phyloP scores from a whole-genome alignment of 2,113 vertebrate species.

The Leptocoma aspasia region DNA sequence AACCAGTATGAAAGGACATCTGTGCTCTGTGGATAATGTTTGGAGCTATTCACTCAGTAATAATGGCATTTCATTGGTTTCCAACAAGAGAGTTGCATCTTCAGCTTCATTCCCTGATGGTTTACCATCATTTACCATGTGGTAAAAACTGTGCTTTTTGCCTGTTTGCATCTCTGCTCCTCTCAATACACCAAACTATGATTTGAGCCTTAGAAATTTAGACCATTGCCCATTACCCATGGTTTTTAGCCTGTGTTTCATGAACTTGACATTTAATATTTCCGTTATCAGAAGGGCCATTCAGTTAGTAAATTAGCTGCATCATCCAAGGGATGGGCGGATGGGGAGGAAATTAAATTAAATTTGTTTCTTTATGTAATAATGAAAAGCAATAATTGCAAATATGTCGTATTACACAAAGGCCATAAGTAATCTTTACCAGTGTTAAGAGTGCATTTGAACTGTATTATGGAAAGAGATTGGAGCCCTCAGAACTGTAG shows the following conservation, averaged over 20 bases:
- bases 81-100: not conserved
- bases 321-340: not conserved
- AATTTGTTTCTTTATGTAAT: conserved; percentile 68
- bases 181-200: not conserved
- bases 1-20: not conserved
- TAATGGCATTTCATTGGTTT: not conserved
- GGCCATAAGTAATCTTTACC: conserved; percentile 77
- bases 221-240: not conserved
- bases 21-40: not conserved
- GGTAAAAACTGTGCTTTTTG: not conserved
- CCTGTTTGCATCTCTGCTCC: conserved; percentile 21
- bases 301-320: conserved; percentile 39
- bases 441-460: conserved; percentile 70
- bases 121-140: not conserved
- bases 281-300: conserved; percentile 47
- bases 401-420: conserved; percentile 67
- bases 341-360: conserved; percentile 57
- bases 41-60: not conserved
- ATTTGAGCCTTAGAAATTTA: conserved; percentile 15
- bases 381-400: conserved; percentile 81
- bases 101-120: not conserved
- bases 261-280: conserved; percentile 28
- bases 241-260: conserved; percentile 46
- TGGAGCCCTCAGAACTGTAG: conserved; percentile 58
- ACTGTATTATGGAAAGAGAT: conserved; percentile 48